These are phyloP conservation scores for Aurelia sp. DNA, from an alignment of 30 jellyfish, hydroid and myxozoan genomes.

Conservation along the genomic window DNA sequence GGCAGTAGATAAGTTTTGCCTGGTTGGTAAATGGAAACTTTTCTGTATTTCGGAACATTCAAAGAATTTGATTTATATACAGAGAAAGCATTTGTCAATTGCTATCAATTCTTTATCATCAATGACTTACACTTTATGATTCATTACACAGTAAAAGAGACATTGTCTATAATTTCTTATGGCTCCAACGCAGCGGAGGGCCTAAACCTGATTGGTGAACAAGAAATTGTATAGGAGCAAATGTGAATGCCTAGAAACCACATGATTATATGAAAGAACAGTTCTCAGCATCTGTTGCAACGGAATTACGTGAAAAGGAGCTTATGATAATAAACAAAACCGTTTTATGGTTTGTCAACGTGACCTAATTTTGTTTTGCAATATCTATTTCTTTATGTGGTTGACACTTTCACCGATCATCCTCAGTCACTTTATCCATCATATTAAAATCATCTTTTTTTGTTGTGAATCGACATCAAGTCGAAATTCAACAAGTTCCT, in stretches of 20 bases:
- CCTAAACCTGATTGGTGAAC: constrained; percentile 3
- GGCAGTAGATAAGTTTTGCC: no score
- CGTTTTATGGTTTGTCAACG: constrained; percentile 41
- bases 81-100: no score
- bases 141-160: neutral
- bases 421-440: no score
- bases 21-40: no score
- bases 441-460: no score
- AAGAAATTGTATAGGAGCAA: neutral
- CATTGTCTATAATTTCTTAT: neutral
- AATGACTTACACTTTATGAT: no score
- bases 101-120: no score
- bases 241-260: neutral
- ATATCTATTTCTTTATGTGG: neutral
- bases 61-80: no score
- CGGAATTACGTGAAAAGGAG: constrained; percentile 8
- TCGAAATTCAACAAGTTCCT: no score
- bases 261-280: constrained; percentile 12
- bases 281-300: constrained; percentile 13
- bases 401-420: no score
- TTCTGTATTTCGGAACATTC: no score
- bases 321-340: constrained; percentile 7
- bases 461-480: no score
- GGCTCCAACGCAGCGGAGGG: constrained; percentile 2
- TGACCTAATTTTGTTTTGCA: constrained; percentile 18